Evolutionary conservation across 2,888 invertebrate genomes (phyloP).

Genomic region (Dysmachus trigonus): DNA sequence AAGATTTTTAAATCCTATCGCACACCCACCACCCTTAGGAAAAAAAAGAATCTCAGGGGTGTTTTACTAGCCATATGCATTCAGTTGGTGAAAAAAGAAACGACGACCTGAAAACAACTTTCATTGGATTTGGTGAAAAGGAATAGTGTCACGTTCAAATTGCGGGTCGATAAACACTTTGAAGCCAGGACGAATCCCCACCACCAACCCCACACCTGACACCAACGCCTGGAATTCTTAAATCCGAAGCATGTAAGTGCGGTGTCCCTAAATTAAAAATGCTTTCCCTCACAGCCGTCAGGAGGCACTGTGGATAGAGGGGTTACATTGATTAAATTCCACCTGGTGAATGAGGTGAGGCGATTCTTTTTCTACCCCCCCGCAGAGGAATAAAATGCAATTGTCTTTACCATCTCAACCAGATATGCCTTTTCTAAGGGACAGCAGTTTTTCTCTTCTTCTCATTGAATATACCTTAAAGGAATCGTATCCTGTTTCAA

Average conservation of each 20-base stretch:
- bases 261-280: not conserved
- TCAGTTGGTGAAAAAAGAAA: not conserved
- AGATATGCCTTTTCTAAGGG: not conserved
- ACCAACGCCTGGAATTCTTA: not conserved
- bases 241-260: not conserved
- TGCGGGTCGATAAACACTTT: slow-evolving; percentile 28
- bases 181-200: not conserved
- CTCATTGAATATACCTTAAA: not conserved
- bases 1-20: not conserved
- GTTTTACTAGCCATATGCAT: not conserved
- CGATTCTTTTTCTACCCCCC: not conserved
- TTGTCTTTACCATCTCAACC: not conserved
- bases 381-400: not conserved
- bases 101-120: slow-evolving; percentile 19
- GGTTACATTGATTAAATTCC: not conserved
- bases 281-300: not conserved
- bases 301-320: not conserved
- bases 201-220: not conserved
- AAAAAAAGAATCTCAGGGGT: not conserved
- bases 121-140: slow-evolving; percentile 14
- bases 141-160: slow-evolving; percentile 36
- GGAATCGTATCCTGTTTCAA: not conserved
- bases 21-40: not conserved
- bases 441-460: not conserved
- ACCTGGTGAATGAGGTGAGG: not conserved